These are phyloP conservation scores for Ryuthela nishihirai DNA, from an alignment of 2,888 invertebrate species.

Conservation along the genomic window DNA sequence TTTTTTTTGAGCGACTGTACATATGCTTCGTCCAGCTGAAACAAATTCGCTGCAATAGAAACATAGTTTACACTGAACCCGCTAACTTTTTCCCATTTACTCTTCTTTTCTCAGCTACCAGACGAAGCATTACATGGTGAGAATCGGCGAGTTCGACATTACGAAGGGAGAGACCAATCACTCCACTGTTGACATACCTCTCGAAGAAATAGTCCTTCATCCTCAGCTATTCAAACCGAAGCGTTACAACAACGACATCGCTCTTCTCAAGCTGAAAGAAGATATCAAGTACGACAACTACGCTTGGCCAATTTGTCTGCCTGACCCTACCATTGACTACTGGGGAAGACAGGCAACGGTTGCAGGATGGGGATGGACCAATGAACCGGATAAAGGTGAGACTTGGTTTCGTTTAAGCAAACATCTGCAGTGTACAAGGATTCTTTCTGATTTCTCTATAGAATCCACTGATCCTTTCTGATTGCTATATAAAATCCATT, in stretches of 20 bases:
- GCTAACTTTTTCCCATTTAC: no score
- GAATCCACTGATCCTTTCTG: no score
- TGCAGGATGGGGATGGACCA: slow-evolving; percentile 83
- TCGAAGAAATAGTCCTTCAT: slow-evolving; percentile 63
- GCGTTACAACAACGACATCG: slow-evolving; percentile 58
- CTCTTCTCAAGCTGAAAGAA: slow-evolving; percentile 63
- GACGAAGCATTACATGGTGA: slow-evolving; percentile 26
- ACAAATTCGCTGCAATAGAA: no score
- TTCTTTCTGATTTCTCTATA: no score
- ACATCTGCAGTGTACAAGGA: no score
- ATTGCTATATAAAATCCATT: no score
- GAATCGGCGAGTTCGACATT: slow-evolving; percentile 67
- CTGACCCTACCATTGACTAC: slow-evolving; percentile 51
- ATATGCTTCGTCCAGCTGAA: no score
- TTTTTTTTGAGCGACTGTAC: no score
- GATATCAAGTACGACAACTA: slow-evolving; percentile 66
- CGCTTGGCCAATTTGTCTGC: slow-evolving; percentile 73
- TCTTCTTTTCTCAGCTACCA: no score
- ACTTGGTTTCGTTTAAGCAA: no score
- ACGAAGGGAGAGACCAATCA: slow-evolving; percentile 54
- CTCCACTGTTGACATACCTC: slow-evolving; percentile 52
- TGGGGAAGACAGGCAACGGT: slow-evolving; percentile 63
- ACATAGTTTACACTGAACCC: no score
- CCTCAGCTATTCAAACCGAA: slow-evolving; percentile 47
- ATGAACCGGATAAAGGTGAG: slow-evolving; percentile 62